Evolutionary conservation across 2,797 vertebrate genomes (phyloP).

Genomic region (Orientallactaga sibirica): DNA sequence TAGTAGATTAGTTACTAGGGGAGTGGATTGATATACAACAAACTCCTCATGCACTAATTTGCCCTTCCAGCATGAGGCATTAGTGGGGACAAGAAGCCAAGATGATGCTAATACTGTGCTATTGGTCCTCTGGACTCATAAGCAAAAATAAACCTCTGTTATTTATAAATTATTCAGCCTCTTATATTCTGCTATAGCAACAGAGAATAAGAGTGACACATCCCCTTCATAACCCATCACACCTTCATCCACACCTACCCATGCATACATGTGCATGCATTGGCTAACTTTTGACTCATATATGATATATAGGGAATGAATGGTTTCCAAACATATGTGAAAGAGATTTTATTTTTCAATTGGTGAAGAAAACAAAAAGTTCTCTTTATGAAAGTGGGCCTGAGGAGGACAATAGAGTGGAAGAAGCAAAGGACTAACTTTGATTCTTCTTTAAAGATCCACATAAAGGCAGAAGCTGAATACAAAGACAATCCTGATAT

Average conservation of each 20-base stretch:
- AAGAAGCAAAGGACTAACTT: background rate
- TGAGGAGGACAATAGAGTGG: background rate
- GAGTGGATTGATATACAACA: background rate
- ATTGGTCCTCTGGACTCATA: background rate
- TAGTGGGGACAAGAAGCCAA: background rate
- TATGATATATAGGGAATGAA: background rate
- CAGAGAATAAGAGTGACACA: background rate
- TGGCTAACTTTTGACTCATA: background rate
- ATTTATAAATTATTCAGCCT: background rate
- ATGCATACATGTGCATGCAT: background rate
- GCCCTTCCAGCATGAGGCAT: background rate
- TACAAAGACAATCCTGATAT: background rate
- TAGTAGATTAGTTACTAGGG: background rate
- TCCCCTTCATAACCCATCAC: background rate
- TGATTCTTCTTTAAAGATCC: too few species aligned
- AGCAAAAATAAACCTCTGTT: background rate
- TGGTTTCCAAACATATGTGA: background rate
- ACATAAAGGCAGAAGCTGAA: background rate
- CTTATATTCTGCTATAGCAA: background rate
- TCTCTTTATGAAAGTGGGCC: background rate
- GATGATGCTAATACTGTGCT: background rate
- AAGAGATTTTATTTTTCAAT: conserved; percentile 32
- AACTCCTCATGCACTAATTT: background rate
- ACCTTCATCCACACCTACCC: background rate
- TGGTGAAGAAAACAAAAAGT: conserved; percentile 8